Conservation (phyloP, 1,140 invertebrate genomes). For the Atta colombica region DNA sequence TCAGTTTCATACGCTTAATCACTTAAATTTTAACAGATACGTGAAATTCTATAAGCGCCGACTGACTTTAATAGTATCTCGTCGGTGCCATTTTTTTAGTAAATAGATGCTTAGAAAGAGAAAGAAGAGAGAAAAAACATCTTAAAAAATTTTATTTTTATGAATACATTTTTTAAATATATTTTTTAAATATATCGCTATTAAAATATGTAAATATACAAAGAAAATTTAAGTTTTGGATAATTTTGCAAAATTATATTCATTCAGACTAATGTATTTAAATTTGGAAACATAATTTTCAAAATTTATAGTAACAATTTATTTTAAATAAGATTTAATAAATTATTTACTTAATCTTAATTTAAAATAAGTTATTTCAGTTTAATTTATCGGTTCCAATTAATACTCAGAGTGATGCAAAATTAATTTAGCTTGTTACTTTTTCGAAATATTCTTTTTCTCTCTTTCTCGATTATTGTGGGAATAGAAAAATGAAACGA, state of each 20-base stretch:
- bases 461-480: background rate
- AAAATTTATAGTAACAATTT: background rate
- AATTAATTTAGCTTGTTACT: background rate
- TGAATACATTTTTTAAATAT: no score
- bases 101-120: no score
- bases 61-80: no score
- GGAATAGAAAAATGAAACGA: background rate
- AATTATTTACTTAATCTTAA: no score
- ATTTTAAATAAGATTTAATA: background rate
- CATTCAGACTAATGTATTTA: background rate
- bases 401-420: background rate
- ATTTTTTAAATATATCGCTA: background rate
- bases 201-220: background rate
- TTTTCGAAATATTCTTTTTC: background rate
- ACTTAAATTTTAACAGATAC: no score
- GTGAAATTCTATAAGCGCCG: no score
- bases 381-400: background rate
- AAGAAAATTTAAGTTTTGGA: background rate
- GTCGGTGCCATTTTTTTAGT: no score
- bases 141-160: no score
- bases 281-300: background rate
- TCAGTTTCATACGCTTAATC: no score
- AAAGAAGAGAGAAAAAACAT: no score
- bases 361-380: background rate
- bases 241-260: background rate